phyloP scores from a whole-genome alignment of 2,113 vertebrate genomes.

The Erythrocercus mccallii region DNA sequence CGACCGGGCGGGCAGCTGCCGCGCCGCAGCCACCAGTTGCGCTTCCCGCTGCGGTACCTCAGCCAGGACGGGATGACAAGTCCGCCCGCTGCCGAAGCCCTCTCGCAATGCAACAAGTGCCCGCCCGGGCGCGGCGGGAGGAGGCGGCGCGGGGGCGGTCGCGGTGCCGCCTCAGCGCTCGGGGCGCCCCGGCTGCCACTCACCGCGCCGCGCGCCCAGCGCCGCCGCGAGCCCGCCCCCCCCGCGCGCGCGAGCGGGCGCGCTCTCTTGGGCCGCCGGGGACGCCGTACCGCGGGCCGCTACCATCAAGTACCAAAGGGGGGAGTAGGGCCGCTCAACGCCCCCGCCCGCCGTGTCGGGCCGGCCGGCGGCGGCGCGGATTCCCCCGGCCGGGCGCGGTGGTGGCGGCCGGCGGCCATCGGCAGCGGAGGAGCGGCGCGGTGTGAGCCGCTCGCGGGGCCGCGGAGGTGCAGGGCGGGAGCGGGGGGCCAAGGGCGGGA shows the following conservation, averaged over 20 bases:
- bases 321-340: background rate
- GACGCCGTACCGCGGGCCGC: no score
- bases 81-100: background rate
- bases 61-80: background rate
- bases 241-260: no score
- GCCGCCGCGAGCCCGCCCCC: no score
- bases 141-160: background rate
- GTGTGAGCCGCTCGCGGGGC: background rate
- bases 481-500: background rate
- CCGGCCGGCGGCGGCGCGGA: no score
- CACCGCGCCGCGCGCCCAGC: no score
- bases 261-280: no score
- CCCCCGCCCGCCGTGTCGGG: background rate
- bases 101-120: slow-evolving; percentile 21
- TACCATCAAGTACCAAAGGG: background rate
- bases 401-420: background rate
- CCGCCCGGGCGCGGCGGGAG: background rate
- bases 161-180: background rate
- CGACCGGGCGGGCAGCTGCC: background rate
- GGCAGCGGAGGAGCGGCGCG: background rate
- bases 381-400: background rate
- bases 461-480: background rate
- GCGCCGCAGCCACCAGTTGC: slow-evolving; percentile 43
- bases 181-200: background rate
- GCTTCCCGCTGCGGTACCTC: background rate